Evolutionary conservation across 1,140 invertebrate genomes (phyloP).

Genomic region (Drosophila prosaltans): DNA sequence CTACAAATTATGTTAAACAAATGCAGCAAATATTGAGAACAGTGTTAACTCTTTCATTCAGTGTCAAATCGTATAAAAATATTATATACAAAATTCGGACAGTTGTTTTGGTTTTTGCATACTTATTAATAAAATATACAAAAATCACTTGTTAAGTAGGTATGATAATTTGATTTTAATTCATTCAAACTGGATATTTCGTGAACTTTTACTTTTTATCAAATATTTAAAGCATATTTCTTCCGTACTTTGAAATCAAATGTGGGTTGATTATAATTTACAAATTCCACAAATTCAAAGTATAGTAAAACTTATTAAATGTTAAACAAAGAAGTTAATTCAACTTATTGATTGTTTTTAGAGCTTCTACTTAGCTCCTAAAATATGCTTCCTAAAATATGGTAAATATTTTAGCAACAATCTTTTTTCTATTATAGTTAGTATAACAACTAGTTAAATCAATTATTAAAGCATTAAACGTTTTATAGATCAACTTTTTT

Average conservation of each 20-base stretch:
- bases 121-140: conserved; percentile 10
- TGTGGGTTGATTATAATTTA: no score
- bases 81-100: neutral
- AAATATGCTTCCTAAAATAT: no score
- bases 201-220: neutral
- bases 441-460: no score
- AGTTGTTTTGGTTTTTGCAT: conserved; percentile 7
- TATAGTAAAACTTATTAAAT: no score
- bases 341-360: no score
- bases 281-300: no score
- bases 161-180: conserved; percentile 47
- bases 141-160: conserved; percentile 47
- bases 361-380: no score
- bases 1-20: conserved; percentile 61
- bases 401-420: no score
- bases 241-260: neutral
- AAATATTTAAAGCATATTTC: neutral
- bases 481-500: no score
- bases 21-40: conserved; percentile 22
- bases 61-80: conserved; percentile 17
- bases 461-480: no score
- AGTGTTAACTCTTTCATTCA: neutral
- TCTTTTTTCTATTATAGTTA: no score
- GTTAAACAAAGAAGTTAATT: no score
- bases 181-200: neutral